Conservation (phyloP, 64 coral and sea anemone species). For the Orbicella faveolata region DNA sequence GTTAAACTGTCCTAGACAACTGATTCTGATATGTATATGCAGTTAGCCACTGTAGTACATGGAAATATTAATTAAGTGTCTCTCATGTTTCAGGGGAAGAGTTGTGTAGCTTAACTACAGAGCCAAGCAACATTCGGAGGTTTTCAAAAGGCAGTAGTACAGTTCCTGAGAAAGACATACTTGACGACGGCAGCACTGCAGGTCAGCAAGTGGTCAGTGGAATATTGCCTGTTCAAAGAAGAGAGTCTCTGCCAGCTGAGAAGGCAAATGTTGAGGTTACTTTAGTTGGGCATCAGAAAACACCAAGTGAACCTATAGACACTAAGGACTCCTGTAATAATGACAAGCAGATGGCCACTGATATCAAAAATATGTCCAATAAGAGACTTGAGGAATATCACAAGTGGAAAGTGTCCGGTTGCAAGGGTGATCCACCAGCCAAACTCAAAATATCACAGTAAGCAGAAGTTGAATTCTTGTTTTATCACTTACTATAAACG, state of each 20-base stretch:
- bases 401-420: conserved; percentile 83
- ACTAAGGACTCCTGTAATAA: conserved; percentile 40
- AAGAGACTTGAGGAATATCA: conserved; percentile 79
- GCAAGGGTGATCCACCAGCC: conserved; percentile 79
- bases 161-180: background rate
- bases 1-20: too few relatives aligned
- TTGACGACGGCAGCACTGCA: background rate
- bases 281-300: background rate
- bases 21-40: too few relatives aligned
- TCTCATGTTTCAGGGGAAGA: conserved; percentile 10
- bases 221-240: background rate
- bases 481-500: background rate
- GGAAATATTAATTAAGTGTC: too few relatives aligned
- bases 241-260: conserved; percentile 7
- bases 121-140: background rate
- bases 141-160: background rate
- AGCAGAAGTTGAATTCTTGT: conserved; percentile 22
- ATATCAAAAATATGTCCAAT: background rate
- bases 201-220: background rate
- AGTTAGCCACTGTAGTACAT: too few relatives aligned
- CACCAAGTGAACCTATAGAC: background rate
- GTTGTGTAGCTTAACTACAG: background rate
- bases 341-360: background rate
- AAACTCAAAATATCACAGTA: conserved; percentile 93
- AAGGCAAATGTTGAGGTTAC: conserved; percentile 37